Percentiles rank a stretch among this genome's conserved stretches.
These are phyloP conservation scores for Helicoverpa armigera DNA, from an alignment of 1,140 invertebrate genomes.

Conservation along the genomic window DNA sequence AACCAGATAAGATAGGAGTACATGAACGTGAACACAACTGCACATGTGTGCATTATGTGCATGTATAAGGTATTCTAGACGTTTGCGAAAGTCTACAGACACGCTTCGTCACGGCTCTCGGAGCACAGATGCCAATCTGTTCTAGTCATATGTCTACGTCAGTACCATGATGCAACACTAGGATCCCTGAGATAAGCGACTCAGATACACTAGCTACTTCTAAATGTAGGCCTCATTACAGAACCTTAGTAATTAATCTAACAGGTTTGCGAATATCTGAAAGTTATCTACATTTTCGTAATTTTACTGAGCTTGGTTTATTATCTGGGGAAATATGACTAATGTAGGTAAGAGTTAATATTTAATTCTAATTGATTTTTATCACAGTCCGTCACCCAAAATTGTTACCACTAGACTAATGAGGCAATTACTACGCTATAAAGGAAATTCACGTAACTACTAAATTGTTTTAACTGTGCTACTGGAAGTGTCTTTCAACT, in stretches of 20 bases:
- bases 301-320: too few species aligned
- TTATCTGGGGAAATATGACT: too few species aligned
- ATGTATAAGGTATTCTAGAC: slow-evolving; percentile 58
- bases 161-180: slow-evolving; percentile 66
- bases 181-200: slow-evolving; percentile 15
- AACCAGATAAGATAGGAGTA: slow-evolving; percentile 34
- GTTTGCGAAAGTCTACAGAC: slow-evolving; percentile 73
- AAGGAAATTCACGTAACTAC: slow-evolving; percentile 10
- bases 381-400: slow-evolving; percentile 3
- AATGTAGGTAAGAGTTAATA: too few species aligned
- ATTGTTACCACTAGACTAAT: slow-evolving; percentile 30
- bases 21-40: not conserved
- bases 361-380: too few species aligned
- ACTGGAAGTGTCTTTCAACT: slow-evolving; percentile 11
- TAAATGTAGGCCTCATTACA: not conserved
- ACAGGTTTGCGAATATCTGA: not conserved
- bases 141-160: slow-evolving; percentile 73
- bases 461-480: slow-evolving; percentile 6
- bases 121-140: slow-evolving; percentile 72
- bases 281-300: not conserved
- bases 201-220: not conserved
- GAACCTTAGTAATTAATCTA: not conserved
- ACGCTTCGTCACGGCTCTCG: slow-evolving; percentile 71
- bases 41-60: slow-evolving; percentile 40
- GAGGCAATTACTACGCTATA: slow-evolving; percentile 21